Percentiles rank a stretch among this genome's conserved stretches.
These are phyloP conservation scores for Semotilus atromaculatus DNA, from an alignment of 2,797 vertebrate genomes.

Conservation along the genomic window DNA sequence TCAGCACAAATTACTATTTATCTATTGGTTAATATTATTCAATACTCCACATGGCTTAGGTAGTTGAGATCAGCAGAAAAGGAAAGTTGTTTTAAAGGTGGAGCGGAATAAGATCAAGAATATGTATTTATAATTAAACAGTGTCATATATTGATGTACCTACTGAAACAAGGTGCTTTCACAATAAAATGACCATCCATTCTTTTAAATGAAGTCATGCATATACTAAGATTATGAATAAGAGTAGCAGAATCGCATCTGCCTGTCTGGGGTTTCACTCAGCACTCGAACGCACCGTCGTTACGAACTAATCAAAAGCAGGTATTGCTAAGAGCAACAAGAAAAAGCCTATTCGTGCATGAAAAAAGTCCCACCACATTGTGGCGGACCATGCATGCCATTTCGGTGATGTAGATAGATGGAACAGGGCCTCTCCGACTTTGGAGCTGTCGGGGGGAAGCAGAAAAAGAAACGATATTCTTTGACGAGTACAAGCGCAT, in stretches of 20 bases:
- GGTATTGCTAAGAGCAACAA: slow-evolving; percentile 50
- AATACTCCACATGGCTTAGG: not conserved
- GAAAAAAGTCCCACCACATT: slow-evolving; percentile 45
- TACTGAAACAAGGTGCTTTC: not conserved
- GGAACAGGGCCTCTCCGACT: slow-evolving; percentile 33
- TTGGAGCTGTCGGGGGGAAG: slow-evolving; percentile 16
- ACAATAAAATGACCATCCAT: not conserved
- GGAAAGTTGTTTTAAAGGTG: not conserved
- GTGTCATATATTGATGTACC: not conserved
- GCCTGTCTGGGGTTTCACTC: slow-evolving; percentile 18
- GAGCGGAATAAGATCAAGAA: not conserved
- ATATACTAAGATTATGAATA: not conserved
- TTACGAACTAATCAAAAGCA: slow-evolving; percentile 46
- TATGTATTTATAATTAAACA: not conserved
- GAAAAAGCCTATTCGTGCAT: slow-evolving; percentile 44
- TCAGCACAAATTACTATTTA: not conserved
- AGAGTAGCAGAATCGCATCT: slow-evolving; percentile 1
- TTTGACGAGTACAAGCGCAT: not conserved
- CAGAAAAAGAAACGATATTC: slow-evolving; percentile 33
- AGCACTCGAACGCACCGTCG: not conserved
- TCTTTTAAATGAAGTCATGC: not conserved
- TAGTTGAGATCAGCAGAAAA: not conserved
- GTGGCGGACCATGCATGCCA: slow-evolving; percentile 46
- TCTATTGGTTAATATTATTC: not conserved
- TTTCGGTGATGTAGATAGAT: slow-evolving; percentile 49